These are phyloP conservation scores for Nasonovia ribisnigri DNA, from an alignment of 2,888 invertebrate species.

Conservation along the genomic window DNA sequence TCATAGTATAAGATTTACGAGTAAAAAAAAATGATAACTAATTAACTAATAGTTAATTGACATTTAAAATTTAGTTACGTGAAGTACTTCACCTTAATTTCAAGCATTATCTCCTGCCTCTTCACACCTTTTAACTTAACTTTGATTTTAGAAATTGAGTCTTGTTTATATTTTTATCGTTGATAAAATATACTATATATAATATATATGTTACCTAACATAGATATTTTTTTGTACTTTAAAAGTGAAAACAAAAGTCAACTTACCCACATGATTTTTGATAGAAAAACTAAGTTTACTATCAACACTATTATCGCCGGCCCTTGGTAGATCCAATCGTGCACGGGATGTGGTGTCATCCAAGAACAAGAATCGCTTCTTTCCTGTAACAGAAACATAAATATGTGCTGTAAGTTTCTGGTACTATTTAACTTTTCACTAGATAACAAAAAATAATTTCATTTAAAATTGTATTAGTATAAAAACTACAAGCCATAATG, in stretches of 20 bases:
- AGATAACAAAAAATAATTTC: not conserved
- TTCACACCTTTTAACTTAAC: not conserved
- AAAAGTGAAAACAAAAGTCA: not conserved
- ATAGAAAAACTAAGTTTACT: slow-evolving; percentile 72
- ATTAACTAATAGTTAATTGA: not conserved
- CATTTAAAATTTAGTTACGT: not conserved
- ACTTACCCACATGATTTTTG: slow-evolving; percentile 67
- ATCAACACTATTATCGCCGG: slow-evolving; percentile 87
- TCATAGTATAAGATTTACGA: no score
- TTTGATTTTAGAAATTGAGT: not conserved
- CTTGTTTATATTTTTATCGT: not conserved
- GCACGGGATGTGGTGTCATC: slow-evolving; percentile 82
- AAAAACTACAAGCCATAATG: no score
- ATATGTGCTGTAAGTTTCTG: not conserved
- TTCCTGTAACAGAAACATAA: not conserved
- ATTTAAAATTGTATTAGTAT: no score
- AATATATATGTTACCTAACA: no score
- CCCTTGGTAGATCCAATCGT: slow-evolving; percentile 90
- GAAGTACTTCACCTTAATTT: not conserved
- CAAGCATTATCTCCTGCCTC: not conserved
- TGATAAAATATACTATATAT: no score
- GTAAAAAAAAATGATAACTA: not conserved
- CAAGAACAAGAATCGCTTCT: slow-evolving; percentile 75
- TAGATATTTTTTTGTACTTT: not conserved
- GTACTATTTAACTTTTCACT: not conserved